Evolutionary conservation across 1,140 invertebrate genomes (phyloP).

Genomic region (Listronotus bonariensis): DNA sequence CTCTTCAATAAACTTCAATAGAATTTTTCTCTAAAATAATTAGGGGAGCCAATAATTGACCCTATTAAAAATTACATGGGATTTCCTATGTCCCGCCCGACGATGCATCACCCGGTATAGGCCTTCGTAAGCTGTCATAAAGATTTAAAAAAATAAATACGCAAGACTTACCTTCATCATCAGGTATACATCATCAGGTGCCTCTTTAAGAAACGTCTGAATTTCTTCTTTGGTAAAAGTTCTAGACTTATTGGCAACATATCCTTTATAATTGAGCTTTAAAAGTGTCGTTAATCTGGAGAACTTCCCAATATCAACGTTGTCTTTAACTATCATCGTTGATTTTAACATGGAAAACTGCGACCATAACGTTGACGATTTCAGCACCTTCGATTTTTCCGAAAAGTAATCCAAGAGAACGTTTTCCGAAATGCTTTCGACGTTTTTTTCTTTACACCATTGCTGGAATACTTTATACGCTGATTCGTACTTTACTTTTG

Average conservation of each 20-base stretch:
- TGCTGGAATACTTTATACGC: background rate
- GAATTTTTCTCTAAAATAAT: no score
- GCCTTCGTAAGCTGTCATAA: no score
- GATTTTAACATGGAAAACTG: slow-evolving; percentile 33
- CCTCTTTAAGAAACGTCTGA: slow-evolving; percentile 30
- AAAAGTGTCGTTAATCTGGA: slow-evolving; percentile 20
- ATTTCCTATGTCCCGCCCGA: no score
- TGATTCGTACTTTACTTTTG: background rate
- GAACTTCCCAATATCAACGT: slow-evolving; percentile 36
- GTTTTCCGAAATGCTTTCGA: background rate
- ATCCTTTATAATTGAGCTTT: slow-evolving; percentile 28
- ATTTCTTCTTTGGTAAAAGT: slow-evolving; percentile 29
- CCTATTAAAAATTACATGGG: no score
- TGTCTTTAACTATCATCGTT: slow-evolving; percentile 11
- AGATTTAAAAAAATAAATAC: no score
- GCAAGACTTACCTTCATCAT: slow-evolving; percentile 32
- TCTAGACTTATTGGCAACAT: slow-evolving; percentile 24
- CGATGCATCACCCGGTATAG: no score
- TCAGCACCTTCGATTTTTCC: slow-evolving; percentile 4
- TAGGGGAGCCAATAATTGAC: no score
- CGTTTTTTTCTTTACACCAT: background rate
- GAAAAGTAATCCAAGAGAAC: slow-evolving; percentile 13
- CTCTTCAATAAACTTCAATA: no score
- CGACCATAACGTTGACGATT: slow-evolving; percentile 18
- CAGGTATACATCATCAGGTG: slow-evolving; percentile 25